A percentile compares a stretch with the other conserved stretches of the same genome.
Evolutionary conservation across 2,113 vertebrate genomes (phyloP).

Genomic region (Elanoides forficatus): DNA sequence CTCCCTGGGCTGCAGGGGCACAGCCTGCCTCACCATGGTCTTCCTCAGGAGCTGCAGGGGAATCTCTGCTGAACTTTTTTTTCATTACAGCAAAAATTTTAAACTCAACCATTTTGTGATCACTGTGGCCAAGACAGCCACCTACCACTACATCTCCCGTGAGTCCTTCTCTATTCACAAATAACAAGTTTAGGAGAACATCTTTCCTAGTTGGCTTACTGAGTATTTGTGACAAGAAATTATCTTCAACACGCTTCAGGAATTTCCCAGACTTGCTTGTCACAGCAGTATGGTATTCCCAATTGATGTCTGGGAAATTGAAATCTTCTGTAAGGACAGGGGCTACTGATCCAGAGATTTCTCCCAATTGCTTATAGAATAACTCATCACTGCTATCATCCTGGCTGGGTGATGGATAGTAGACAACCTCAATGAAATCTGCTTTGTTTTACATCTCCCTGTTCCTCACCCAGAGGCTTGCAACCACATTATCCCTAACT

Average conservation of each 20-base stretch:
- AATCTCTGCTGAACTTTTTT: background rate
- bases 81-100: background rate
- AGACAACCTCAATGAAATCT: too few relatives aligned
- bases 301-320: background rate
- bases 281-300: background rate
- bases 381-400: too few relatives aligned
- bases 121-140: background rate
- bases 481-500: too few relatives aligned
- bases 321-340: background rate
- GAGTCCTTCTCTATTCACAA: background rate
- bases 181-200: background rate
- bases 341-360: too few relatives aligned
- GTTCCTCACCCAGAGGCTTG: too few relatives aligned
- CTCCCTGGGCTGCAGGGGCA: too few relatives aligned
- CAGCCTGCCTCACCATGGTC: too few relatives aligned
- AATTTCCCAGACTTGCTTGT: background rate
- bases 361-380: too few relatives aligned
- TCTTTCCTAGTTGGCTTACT: background rate
- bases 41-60: too few relatives aligned
- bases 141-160: background rate
- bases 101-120: background rate
- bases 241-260: background rate
- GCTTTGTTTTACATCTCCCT: too few relatives aligned
- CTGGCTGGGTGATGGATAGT: too few relatives aligned
- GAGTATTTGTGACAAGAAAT: background rate